Evolutionary conservation across 2,113 vertebrate species (phyloP).

Genomic region (Mustela nigripes): DNA sequence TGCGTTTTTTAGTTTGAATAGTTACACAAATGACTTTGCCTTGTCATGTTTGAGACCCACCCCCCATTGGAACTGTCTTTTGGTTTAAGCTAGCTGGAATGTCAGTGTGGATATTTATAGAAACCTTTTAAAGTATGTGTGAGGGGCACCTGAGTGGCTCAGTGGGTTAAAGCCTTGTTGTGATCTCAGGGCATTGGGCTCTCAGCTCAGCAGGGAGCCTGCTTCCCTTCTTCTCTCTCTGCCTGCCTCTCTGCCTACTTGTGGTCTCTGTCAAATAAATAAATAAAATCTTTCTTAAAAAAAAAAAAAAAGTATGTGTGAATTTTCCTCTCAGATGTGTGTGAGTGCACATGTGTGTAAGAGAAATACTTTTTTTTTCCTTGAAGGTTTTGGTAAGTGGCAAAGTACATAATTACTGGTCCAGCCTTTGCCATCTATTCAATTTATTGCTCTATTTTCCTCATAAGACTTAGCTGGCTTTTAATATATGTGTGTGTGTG

Average conservation of each 20-base stretch:
- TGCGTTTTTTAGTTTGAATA: slow-evolving; percentile 13
- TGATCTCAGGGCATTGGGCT: too few relatives aligned
- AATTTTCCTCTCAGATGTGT: neutral
- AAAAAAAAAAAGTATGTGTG: neutral
- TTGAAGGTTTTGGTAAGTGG: neutral
- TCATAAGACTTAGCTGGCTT: neutral
- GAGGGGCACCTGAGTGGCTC: too few relatives aligned
- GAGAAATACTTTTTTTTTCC: neutral
- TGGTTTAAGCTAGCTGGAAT: neutral
- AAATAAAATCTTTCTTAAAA: too few relatives aligned
- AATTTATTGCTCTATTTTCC: neutral
- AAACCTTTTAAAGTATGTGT: neutral
- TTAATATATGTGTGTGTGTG: neutral
- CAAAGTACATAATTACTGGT: neutral
- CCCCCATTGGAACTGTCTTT: neutral
- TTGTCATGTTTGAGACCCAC: neutral
- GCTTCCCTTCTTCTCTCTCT: too few relatives aligned
- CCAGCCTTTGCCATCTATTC: neutral
- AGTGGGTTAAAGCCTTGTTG: too few relatives aligned
- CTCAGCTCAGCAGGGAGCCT: too few relatives aligned
- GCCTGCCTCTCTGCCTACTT: too few relatives aligned
- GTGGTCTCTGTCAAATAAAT: too few relatives aligned
- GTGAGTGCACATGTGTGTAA: neutral
- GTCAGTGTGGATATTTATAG: neutral
- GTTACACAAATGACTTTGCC: neutral